Conservation (phyloP, 2,888 invertebrate genomes). For the Thereva unica region DNA sequence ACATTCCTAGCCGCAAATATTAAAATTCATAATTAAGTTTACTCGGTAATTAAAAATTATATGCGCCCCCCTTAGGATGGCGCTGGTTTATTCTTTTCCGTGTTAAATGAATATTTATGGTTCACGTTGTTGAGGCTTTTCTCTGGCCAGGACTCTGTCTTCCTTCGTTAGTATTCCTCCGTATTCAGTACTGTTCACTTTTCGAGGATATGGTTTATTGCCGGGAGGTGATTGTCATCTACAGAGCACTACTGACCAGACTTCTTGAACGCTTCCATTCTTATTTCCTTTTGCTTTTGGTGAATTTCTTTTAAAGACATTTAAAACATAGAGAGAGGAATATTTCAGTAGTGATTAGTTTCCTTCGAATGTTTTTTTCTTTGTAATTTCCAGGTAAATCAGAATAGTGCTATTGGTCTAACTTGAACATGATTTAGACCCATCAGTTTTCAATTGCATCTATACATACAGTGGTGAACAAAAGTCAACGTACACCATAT, state of each 20-base stretch:
- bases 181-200: background rate
- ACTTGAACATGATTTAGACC: no score
- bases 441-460: no score
- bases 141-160: background rate
- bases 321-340: no score
- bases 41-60: slow-evolving; percentile 60
- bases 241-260: background rate
- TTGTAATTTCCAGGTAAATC: no score
- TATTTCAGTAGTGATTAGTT: no score
- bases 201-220: slow-evolving; percentile 32
- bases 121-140: slow-evolving; percentile 32
- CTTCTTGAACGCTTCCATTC: no score
- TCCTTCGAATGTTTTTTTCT: no score
- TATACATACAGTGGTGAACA: no score
- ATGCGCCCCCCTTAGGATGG: slow-evolving; percentile 25
- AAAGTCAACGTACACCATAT: no score
- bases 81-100: slow-evolving; percentile 26
- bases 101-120: slow-evolving; percentile 37
- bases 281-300: no score
- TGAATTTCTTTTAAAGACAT: no score
- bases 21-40: slow-evolving; percentile 60
- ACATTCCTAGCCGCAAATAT: slow-evolving; percentile 48
- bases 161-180: slow-evolving; percentile 8
- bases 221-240: slow-evolving; percentile 32
- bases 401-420: no score